Conservation (phyloP, 2,797 vertebrate species). For the Centropyge bicolor region DNA sequence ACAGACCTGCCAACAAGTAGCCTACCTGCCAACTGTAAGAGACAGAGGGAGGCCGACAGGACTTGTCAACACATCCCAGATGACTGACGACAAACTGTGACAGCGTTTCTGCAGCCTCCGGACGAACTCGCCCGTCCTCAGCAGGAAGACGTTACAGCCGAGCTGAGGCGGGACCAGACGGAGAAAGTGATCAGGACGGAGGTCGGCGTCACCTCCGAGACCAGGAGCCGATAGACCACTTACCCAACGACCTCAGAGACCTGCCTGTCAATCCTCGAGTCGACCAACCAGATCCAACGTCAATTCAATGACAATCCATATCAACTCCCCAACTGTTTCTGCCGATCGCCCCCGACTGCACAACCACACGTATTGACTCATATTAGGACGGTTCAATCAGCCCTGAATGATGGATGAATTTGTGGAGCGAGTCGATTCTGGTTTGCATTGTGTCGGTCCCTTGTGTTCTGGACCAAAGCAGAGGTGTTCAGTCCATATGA, state of each 20-base stretch:
- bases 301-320: conserved; percentile 36
- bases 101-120: conserved; percentile 43
- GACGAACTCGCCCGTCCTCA: conserved; percentile 15
- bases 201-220: conserved; percentile 21
- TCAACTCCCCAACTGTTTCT: conserved; percentile 32
- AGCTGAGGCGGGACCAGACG: conserved; percentile 23
- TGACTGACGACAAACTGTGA: conserved; percentile 57
- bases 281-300: conserved; percentile 32
- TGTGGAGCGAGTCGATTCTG: conserved; percentile 26
- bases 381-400: conserved; percentile 48
- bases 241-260: conserved; percentile 52
- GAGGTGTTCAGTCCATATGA: neutral
- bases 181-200: conserved; percentile 27
- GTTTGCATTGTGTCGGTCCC: neutral
- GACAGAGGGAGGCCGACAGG: conserved; percentile 49
- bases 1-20: conserved; percentile 61
- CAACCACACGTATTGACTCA: conserved; percentile 33
- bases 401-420: conserved; percentile 66
- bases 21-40: conserved; percentile 64
- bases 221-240: conserved; percentile 33
- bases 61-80: conserved; percentile 56
- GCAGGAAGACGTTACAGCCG: conserved; percentile 21
- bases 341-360: conserved; percentile 24
- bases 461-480: neutral
- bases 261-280: conserved; percentile 48